phyloP scores from a whole-genome alignment of 2,888 invertebrate genomes.

The Nymphalis polychloros region DNA sequence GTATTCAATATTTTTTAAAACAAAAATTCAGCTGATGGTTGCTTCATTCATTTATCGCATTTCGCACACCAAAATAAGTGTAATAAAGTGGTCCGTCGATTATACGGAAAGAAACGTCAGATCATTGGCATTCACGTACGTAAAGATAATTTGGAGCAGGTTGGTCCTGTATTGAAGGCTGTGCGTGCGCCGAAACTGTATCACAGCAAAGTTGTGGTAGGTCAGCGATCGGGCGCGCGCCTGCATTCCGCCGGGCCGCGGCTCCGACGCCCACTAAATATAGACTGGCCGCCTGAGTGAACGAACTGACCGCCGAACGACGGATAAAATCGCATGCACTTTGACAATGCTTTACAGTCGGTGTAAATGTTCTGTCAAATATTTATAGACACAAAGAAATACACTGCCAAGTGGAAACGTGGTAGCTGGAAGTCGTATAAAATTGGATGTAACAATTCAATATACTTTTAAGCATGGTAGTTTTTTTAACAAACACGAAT shows the following conservation, averaged over 20 bases:
- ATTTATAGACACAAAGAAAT: slow-evolving; percentile 32
- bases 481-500: not conserved
- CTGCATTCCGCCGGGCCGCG: slow-evolving; percentile 53
- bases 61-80: slow-evolving; percentile 4
- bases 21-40: not conserved
- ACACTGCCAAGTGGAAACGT: slow-evolving; percentile 4
- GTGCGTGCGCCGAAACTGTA: slow-evolving; percentile 70
- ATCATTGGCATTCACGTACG: slow-evolving; percentile 31
- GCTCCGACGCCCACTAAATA: slow-evolving; percentile 72
- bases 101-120: slow-evolving; percentile 23
- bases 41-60: slow-evolving; percentile 6
- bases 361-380: slow-evolving; percentile 23
- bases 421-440: slow-evolving; percentile 5
- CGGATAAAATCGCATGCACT: slow-evolving; percentile 39
- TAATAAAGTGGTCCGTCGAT: slow-evolving; percentile 21
- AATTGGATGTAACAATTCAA: not conserved
- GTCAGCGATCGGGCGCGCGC: slow-evolving; percentile 56
- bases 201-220: slow-evolving; percentile 63
- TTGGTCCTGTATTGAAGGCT: slow-evolving; percentile 44
- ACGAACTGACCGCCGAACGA: slow-evolving; percentile 63
- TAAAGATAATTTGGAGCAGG: slow-evolving; percentile 33
- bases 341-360: slow-evolving; percentile 35
- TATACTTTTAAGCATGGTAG: not conserved
- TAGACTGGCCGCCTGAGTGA: slow-evolving; percentile 65
- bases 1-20: too few species aligned